Evolutionary conservation across 2,797 vertebrate species (phyloP).

Genomic region (Typhlichthys eigenmanni): DNA sequence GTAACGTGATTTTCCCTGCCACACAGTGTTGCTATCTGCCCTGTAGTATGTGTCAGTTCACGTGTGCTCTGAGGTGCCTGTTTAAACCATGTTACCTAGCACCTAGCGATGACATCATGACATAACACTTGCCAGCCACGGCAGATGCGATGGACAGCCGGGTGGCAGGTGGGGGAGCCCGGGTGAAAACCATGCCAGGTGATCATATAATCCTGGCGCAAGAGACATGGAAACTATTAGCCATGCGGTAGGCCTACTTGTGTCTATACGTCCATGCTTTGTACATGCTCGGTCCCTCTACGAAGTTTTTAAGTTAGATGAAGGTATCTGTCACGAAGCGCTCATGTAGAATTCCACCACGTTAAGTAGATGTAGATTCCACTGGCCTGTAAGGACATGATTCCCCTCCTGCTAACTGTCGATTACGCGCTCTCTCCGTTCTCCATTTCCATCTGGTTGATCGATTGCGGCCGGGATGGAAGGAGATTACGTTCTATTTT

Average conservation of each 20-base stretch:
- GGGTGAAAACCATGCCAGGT: slow-evolving; percentile 33
- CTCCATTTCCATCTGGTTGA: slow-evolving; percentile 43
- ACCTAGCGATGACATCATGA: slow-evolving; percentile 59
- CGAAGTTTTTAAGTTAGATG: slow-evolving; percentile 12
- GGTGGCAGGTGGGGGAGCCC: slow-evolving; percentile 24
- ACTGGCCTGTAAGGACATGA: slow-evolving; percentile 70
- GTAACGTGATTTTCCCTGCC: neutral
- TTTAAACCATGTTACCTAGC: slow-evolving; percentile 43
- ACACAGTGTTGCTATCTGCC: slow-evolving; percentile 20
- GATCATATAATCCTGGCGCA: slow-evolving; percentile 30
- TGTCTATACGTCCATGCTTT: neutral
- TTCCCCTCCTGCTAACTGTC: slow-evolving; percentile 31
- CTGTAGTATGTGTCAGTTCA: slow-evolving; percentile 50
- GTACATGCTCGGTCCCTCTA: neutral
- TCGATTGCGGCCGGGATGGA: slow-evolving; percentile 29
- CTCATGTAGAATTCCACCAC: slow-evolving; percentile 42
- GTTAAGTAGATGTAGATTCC: slow-evolving; percentile 55
- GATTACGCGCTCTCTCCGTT: slow-evolving; percentile 26
- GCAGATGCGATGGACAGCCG: slow-evolving; percentile 44
- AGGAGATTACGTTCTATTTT: slow-evolving; percentile 42
- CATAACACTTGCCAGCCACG: slow-evolving; percentile 35
- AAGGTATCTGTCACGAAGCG: slow-evolving; percentile 20
- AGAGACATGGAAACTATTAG: slow-evolving; percentile 35
- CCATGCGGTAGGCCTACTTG: neutral
- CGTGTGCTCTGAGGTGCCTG: slow-evolving; percentile 42